phyloP scores from a whole-genome alignment of 2,888 invertebrate genomes.

The Andrena dorsata region DNA sequence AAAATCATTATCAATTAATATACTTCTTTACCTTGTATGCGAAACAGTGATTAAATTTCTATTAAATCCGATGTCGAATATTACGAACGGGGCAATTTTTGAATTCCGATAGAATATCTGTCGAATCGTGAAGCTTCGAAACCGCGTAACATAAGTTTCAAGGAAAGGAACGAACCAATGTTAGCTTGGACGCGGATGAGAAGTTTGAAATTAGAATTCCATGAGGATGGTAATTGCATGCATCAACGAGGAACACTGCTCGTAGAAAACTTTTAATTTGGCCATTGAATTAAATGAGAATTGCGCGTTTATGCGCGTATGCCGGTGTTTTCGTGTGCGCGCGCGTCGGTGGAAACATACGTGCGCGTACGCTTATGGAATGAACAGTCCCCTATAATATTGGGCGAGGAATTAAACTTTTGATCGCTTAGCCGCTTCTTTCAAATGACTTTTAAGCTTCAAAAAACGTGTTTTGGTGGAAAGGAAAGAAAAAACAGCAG shows the following conservation, averaged over 20 bases:
- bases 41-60: neutral
- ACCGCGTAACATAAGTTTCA: slow-evolving; percentile 22
- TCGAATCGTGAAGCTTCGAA: slow-evolving; percentile 17
- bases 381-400: slow-evolving; percentile 28
- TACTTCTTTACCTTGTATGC: neutral
- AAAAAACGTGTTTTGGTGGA: slow-evolving; percentile 17
- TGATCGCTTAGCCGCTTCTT: slow-evolving; percentile 27
- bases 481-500: neutral
- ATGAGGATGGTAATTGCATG: slow-evolving; percentile 67
- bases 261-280: slow-evolving; percentile 71
- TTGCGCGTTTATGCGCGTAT: slow-evolving; percentile 55
- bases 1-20: too few relatives aligned
- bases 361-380: neutral
- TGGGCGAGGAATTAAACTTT: slow-evolving; percentile 42
- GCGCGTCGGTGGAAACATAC: neutral
- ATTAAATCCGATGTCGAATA: neutral
- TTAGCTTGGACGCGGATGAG: slow-evolving; percentile 24
- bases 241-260: slow-evolving; percentile 65
- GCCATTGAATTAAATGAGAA: slow-evolving; percentile 68
- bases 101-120: neutral
- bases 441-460: slow-evolving; percentile 13
- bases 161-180: slow-evolving; percentile 24
- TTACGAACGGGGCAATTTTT: neutral
- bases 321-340: neutral
- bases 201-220: slow-evolving; percentile 58